Evolutionary conservation across 2,113 vertebrate genomes (phyloP).

Genomic region (Salvator merianae): DNA sequence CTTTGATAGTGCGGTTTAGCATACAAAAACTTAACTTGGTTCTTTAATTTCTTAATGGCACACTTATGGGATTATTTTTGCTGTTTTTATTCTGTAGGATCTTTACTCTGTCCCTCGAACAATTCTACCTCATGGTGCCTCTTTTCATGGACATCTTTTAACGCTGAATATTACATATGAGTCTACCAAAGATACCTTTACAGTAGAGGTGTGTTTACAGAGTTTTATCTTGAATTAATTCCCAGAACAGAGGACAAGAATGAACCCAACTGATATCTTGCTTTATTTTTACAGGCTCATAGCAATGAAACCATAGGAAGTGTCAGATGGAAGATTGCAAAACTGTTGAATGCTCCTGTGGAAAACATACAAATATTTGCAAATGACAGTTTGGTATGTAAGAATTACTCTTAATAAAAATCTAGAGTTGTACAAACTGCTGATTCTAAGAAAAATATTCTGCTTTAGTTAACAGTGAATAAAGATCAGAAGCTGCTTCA

Average conservation of each 20-base stretch:
- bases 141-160: slow-evolving; percentile 96
- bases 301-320: slow-evolving; percentile 98
- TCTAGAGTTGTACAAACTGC: not conserved
- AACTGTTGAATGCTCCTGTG: slow-evolving; percentile 93
- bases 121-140: slow-evolving; percentile 99
- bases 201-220: slow-evolving; percentile 85
- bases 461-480: slow-evolving; percentile 91
- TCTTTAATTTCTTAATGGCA: not conserved
- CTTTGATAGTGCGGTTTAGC: not conserved
- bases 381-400: slow-evolving; percentile 94
- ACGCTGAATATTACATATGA: slow-evolving; percentile 94
- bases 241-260: not conserved
- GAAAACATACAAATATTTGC: slow-evolving; percentile 99
- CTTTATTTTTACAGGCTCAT: slow-evolving; percentile 85
- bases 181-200: slow-evolving; percentile 98
- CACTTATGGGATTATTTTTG: slow-evolving; percentile 3
- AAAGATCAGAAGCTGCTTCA: slow-evolving; percentile 98
- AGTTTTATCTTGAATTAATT: not conserved
- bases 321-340: slow-evolving; percentile 97
- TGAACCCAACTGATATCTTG: not conserved
- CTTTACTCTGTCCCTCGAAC: slow-evolving; percentile 97
- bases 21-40: not conserved
- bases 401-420: slow-evolving; percentile 5
- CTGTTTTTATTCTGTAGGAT: slow-evolving; percentile 76
- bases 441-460: slow-evolving; percentile 45